phyloP scores from a whole-genome alignment of 2,113 vertebrate genomes.

The Oostethus manadensis region DNA sequence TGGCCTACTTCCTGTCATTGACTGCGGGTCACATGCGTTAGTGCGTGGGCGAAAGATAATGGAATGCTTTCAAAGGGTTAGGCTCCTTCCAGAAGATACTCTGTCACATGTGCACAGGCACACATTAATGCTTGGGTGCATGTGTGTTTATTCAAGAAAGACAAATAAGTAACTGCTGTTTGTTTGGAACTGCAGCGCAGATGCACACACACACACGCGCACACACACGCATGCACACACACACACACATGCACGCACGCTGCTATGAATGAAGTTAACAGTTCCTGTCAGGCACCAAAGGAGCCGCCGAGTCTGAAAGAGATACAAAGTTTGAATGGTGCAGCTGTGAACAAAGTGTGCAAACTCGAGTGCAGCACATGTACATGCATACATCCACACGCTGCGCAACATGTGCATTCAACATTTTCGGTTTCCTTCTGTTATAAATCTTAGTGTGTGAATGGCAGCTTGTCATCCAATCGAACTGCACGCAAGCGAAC shows the following conservation, averaged over 20 bases:
- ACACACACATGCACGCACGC: no score
- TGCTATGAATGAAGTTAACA: constrained; percentile 31
- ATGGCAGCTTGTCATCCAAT: constrained; percentile 60
- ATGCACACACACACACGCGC: neutral
- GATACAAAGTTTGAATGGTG: constrained; percentile 41
- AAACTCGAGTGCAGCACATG: constrained; percentile 24
- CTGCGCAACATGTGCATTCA: constrained; percentile 28
- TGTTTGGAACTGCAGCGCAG: constrained; percentile 12
- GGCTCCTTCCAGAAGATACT: constrained; percentile 49
- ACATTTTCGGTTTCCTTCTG: constrained; percentile 47
- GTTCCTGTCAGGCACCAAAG: constrained; percentile 32
- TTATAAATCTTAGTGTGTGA: constrained; percentile 61
- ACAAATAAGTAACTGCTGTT: constrained; percentile 1
- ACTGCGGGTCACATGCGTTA: constrained; percentile 63
- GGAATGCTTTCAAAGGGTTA: constrained; percentile 71
- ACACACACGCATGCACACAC: neutral
- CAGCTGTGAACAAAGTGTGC: constrained; percentile 30
- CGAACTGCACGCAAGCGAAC: constrained; percentile 30
- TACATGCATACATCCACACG: constrained; percentile 13
- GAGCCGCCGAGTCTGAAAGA: constrained; percentile 20
- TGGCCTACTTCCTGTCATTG: constrained; percentile 67
- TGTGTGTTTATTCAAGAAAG: constrained; percentile 3
- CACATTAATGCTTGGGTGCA: constrained; percentile 5
- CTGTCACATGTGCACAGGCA: constrained; percentile 5
- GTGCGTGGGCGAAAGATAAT: constrained; percentile 70